These are phyloP conservation scores for Volucella inflata DNA, from an alignment of 2,888 invertebrate genomes.

Conservation along the genomic window DNA sequence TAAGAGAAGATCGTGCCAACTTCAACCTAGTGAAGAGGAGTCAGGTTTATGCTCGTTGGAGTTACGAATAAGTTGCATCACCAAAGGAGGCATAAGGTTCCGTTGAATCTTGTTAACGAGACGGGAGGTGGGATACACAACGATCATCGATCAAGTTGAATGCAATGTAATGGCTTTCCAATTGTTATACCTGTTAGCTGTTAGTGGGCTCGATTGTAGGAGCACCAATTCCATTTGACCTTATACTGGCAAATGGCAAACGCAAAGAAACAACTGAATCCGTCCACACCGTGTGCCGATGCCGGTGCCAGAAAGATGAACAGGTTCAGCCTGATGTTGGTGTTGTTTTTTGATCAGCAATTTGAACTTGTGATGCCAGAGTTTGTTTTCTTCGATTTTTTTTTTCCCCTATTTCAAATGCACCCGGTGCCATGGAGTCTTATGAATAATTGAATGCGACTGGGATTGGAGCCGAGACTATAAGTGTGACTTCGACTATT, in stretches of 20 bases:
- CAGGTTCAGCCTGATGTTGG: constrained; percentile 48
- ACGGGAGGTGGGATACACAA: constrained; percentile 1
- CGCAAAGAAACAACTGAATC: constrained; percentile 50
- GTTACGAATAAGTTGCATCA: constrained; percentile 52
- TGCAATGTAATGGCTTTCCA: constrained; percentile 65
- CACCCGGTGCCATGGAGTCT: constrained; percentile 1
- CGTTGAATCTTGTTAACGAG: constrained; percentile 5
- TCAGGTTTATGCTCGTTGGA: constrained; percentile 47
- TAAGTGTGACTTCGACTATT: too few species aligned
- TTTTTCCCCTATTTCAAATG: background rate
- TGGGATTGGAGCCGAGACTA: background rate
- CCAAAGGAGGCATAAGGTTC: constrained; percentile 8
- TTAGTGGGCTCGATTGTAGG: background rate
- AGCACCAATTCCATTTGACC: constrained; percentile 62
- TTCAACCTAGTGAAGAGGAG: constrained; percentile 44
- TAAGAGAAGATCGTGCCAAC: constrained; percentile 50
- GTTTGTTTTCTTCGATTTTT: constrained; percentile 9
- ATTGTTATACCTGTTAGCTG: constrained; percentile 35
- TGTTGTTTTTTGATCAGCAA: constrained; percentile 47
- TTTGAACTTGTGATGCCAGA: constrained; percentile 60
- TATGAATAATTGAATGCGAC: constrained; percentile 64
- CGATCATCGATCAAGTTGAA: constrained; percentile 71
- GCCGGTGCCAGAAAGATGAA: constrained; percentile 49
- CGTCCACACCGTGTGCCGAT: constrained; percentile 19
- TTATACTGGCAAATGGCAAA: constrained; percentile 66